Base-by-base conservation (phyloP, 2,888 invertebrate species). In the Ernsta delagoae region DNA sequence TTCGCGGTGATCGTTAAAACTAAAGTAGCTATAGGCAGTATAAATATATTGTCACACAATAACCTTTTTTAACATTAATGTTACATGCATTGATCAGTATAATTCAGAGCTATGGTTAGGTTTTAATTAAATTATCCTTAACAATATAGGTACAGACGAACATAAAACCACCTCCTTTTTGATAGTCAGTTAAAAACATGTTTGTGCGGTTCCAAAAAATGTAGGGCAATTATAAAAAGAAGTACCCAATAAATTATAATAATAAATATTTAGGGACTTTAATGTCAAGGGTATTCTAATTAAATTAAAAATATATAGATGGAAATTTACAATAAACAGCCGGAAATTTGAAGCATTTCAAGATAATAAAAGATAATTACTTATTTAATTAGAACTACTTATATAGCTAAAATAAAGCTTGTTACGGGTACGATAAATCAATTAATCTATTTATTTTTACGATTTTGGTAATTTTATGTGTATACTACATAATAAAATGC, bases 281-380 rank as follows among this genome's bases (percentile, higher is more conserved):
- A 62, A 68, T 68, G 68, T 54, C 68, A 68, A 68, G 61, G 68
- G 45, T 68, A 41, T 48, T 57, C 36, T 53, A 61, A 67, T 61
- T 61, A 61, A 53, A 6, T 67, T 36, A 6, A 53, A 45, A 60
- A 63, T 54, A 67, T 59, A 6, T 6, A 63, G 7, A 43, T 56
- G 34, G 16, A 41, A 66, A 53, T 57, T 50, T 34, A 43, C 60
- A 34, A 31, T 67, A 45, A 56, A 61, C 41, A 45, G 39, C 54
- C 61, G 67, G 67, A 61, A 57, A 57, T 57, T 34, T 24, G 5
- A 63, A 41, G 41, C 34, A 63, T 43, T 63, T 57, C 39, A 65
- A 59, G 48, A 61, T 45, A 43, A 24, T 16, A 45, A 57, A 65
- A 56, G 0, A 24, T 39, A 39, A 39, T 39, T 39, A 39, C 39